Conservation (phyloP, 92 coral and sea anemone genomes). For the Actinostola sp. region DNA sequence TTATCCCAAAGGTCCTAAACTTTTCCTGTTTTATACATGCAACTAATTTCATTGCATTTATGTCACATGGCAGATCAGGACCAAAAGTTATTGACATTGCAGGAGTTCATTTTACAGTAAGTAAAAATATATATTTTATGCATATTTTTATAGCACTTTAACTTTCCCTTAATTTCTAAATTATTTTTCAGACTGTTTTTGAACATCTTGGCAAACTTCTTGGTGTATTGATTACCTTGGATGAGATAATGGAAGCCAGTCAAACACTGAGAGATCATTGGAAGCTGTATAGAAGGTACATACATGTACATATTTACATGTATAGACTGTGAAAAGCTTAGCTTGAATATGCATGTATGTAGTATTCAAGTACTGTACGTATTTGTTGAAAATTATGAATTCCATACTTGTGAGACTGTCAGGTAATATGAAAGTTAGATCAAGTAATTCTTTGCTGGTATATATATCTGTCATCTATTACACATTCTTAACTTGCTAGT, state of each 20-base stretch:
- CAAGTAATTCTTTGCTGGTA: too few species aligned
- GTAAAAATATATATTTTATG: neutral
- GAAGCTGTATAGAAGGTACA: conserved; percentile 92
- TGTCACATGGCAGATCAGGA: conserved; percentile 48
- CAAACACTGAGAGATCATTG: conserved; percentile 91
- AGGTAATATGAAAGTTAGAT: too few species aligned
- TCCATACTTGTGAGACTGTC: too few species aligned
- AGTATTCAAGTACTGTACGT: too few species aligned
- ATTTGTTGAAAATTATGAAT: too few species aligned
- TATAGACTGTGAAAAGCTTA: too few species aligned
- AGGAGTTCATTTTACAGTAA: conserved; percentile 95
- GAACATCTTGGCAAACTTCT: conserved; percentile 90
- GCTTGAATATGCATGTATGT: too few species aligned
- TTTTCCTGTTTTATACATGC: neutral
- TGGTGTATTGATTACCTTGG: conserved; percentile 83
- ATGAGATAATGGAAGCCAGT: conserved; percentile 93
- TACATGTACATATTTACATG: neutral
- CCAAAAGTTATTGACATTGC: conserved; percentile 90
- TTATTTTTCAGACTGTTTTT: conserved; percentile 77
- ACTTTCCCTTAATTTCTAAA: too few species aligned
- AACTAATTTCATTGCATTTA: neutral
- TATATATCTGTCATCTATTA: too few species aligned
- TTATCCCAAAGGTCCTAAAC: too few species aligned
- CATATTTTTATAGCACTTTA: too few species aligned
- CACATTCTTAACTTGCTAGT: too few species aligned